These are phyloP conservation scores for Drosophila sechellia DNA, from an alignment of 1,140 invertebrate species.

Conservation along the genomic window DNA sequence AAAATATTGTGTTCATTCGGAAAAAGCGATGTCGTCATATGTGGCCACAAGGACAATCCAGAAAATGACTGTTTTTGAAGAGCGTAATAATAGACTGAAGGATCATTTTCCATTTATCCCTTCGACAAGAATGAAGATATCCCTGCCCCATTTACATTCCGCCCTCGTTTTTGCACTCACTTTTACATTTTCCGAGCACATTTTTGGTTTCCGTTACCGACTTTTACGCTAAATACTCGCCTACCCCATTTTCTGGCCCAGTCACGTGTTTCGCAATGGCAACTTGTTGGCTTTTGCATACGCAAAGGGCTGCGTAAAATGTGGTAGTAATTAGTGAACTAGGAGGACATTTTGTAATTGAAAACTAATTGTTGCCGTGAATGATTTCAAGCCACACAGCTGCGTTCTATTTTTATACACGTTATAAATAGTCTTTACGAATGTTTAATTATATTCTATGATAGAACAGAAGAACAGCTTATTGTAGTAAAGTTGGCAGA, in stretches of 20 bases:
- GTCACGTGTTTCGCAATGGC: slow-evolving; percentile 52
- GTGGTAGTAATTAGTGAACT: neutral
- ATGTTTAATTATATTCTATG: too few species aligned
- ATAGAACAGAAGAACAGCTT: too few species aligned
- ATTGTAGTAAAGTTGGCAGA: neutral
- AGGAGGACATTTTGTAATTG: slow-evolving; percentile 9
- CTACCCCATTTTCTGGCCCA: neutral
- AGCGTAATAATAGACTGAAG: neutral
- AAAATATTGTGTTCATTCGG: too few species aligned
- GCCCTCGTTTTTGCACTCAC: slow-evolving; percentile 7
- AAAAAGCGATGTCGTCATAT: too few species aligned
- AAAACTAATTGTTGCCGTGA: slow-evolving; percentile 4
- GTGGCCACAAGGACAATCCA: neutral
- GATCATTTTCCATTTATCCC: neutral
- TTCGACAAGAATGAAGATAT: neutral
- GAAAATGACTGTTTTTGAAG: neutral
- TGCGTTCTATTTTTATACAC: neutral
- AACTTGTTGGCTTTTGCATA: slow-evolving; percentile 49
- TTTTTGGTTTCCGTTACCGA: slow-evolving; percentile 23
- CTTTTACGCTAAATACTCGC: slow-evolving; percentile 13
- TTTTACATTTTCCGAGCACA: slow-evolving; percentile 19
- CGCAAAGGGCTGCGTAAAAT: neutral
- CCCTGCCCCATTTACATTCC: neutral
- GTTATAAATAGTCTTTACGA: too few species aligned
- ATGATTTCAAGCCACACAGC: neutral